Conservation (phyloP, 2,113 vertebrate genomes). For the Pedetes capensis region DNA sequence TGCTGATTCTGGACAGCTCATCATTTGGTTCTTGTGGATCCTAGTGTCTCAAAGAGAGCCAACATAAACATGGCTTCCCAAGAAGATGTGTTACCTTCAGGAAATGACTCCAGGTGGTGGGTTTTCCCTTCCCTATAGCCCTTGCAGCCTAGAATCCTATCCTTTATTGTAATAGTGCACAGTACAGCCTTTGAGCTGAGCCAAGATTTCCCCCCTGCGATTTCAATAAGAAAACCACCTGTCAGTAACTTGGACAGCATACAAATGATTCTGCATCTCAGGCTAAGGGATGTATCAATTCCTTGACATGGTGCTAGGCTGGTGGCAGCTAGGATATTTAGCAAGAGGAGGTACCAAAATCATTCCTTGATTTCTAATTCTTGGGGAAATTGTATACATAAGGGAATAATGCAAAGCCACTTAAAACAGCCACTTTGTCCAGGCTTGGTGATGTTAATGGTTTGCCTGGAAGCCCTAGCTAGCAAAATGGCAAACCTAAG, state of each 20-base stretch:
- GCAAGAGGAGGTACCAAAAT: not conserved
- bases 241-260: slow-evolving; percentile 50
- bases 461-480: not conserved
- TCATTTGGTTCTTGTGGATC: not conserved
- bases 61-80: not conserved
- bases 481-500: not conserved
- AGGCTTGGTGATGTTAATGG: not conserved
- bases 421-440: not conserved
- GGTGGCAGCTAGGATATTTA: slow-evolving; percentile 41
- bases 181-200: not conserved
- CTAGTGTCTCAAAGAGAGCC: not conserved
- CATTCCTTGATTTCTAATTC: not conserved
- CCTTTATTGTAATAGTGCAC: not conserved
- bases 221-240: not conserved
- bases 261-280: not conserved
- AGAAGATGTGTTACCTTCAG: not conserved
- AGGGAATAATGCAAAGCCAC: slow-evolving; percentile 77
- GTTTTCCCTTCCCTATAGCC: not conserved
- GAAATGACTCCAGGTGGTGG: not conserved
- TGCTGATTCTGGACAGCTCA: not conserved
- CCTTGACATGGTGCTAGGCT: not conserved
- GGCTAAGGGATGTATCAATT: not conserved
- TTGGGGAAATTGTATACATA: slow-evolving; percentile 43
- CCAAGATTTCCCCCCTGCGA: not conserved
- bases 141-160: not conserved